These are phyloP conservation scores for Microctonus hyperodae DNA, from an alignment of 2,888 invertebrate genomes.

Conservation along the genomic window DNA sequence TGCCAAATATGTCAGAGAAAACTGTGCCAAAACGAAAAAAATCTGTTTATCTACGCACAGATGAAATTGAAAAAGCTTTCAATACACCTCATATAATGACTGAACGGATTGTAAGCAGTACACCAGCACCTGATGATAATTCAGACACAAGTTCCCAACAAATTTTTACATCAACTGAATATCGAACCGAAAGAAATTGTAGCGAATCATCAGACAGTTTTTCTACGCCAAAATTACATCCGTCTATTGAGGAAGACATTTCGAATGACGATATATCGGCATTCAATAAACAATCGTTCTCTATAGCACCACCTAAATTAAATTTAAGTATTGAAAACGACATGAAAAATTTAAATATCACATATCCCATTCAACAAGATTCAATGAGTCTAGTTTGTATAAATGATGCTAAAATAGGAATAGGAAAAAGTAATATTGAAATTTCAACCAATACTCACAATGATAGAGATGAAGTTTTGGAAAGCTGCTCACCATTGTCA, in stretches of 20 bases:
- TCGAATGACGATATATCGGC: not conserved
- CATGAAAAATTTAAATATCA: not conserved
- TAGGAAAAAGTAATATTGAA: not conserved
- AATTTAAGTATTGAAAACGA: not conserved
- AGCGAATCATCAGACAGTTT: slow-evolving; percentile 37
- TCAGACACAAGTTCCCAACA: not conserved
- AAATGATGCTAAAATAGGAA: not conserved
- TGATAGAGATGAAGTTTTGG: not conserved
- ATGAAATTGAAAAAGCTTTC: slow-evolving; percentile 45
- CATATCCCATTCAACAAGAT: not conserved
- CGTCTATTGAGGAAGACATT: slow-evolving; percentile 18
- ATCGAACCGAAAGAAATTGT: slow-evolving; percentile 36
- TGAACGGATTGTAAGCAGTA: slow-evolving; percentile 39
- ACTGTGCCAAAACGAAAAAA: slow-evolving; percentile 47
- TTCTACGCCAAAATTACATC: slow-evolving; percentile 30
- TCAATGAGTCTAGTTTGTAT: not conserved
- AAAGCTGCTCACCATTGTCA: not conserved
- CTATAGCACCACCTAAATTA: slow-evolving; percentile 23
- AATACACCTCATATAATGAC: slow-evolving; percentile 31
- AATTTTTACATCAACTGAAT: slow-evolving; percentile 31
- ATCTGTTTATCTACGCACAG: slow-evolving; percentile 53
- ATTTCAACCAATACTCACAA: not conserved
- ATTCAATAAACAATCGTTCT: slow-evolving; percentile 1
- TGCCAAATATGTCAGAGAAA: slow-evolving; percentile 31
- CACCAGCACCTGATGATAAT: slow-evolving; percentile 11